These are phyloP conservation scores for Noctuana brunneofusca DNA, from an alignment of 2,888 invertebrate genomes.

Conservation along the genomic window DNA sequence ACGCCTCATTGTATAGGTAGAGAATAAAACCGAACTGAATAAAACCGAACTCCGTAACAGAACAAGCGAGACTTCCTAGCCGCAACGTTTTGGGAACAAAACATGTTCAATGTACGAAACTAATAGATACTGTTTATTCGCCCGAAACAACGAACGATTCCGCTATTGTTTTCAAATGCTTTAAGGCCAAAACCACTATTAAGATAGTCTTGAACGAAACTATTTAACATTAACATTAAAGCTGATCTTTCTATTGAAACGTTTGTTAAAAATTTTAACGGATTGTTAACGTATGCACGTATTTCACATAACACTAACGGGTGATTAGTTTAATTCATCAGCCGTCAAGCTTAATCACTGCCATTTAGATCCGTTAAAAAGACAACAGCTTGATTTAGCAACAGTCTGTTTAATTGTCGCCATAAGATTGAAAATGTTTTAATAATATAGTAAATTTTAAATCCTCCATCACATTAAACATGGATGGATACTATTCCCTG, in stretches of 20 bases:
- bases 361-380: too few species aligned
- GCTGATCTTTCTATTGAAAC: neutral
- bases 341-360: too few species aligned
- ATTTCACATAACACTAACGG: too few species aligned
- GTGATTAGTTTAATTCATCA: too few species aligned
- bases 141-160: neutral
- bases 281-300: too few species aligned
- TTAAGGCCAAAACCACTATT: neutral
- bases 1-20: too few species aligned
- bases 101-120: neutral
- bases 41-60: neutral
- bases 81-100: neutral
- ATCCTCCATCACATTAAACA: too few species aligned
- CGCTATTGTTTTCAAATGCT: neutral
- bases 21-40: neutral
- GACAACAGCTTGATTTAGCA: too few species aligned
- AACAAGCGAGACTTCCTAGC: neutral
- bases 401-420: too few species aligned
- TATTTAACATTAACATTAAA: neutral
- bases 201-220: neutral
- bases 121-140: neutral
- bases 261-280: neutral
- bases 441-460: too few species aligned
- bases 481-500: too few species aligned
- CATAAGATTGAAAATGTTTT: too few species aligned